Base-by-base conservation (phyloP, 2,888 invertebrate genomes). In the Bimastos eiseni region DNA sequence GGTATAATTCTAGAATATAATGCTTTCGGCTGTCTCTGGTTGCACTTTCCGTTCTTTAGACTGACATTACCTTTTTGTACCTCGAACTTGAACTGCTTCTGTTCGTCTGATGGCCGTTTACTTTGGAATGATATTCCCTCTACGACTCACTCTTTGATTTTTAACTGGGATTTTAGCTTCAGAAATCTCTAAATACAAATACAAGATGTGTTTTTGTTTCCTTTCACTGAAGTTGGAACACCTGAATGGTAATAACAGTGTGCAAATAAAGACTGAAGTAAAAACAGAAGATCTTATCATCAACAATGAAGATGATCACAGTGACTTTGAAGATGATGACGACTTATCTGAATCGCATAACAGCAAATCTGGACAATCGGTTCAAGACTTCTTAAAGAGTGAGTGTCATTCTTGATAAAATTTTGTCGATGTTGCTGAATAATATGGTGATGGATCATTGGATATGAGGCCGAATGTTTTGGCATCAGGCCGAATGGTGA, bases 331-430 rank as follows among this genome's bases (percentile, higher is more conserved):
- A 24, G 86, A 86, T 24, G 86, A 86, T 86, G 86, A 84, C 19
- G 84, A 86, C 17, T 84, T 21, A 17, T 83, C 97, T 94, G 96
- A 84, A n/a, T 90, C 92, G n/a, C 86, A 15, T 86, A 86, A 86
- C 30, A 91, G 91, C 84, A 70, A 90, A 37, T 88, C 90, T 88
- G 90, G 19, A 34, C 86, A 90, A n/a, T 90, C 97, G 92, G 96
- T 98, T 93, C 97, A 97, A 94, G 96, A 97, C 93, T 96, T 98
- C 93, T 96, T 98, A 92, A 97, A 97, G 95, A 97, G 97, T 96
- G 94, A 93, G 95, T 92, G 24, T 89, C 24, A 55, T 83, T 37
- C 24, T 89, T n/a, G 0, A n/a, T n/a, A n/a, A n/a, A 70, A 30
- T 11, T 70, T 70, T 70, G 70, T 70, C 70, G 8, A n/a, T n/a